These are phyloP conservation scores for Gallinago jamesoni DNA, from an alignment of 2,113 vertebrate genomes.

Conservation along the genomic window DNA sequence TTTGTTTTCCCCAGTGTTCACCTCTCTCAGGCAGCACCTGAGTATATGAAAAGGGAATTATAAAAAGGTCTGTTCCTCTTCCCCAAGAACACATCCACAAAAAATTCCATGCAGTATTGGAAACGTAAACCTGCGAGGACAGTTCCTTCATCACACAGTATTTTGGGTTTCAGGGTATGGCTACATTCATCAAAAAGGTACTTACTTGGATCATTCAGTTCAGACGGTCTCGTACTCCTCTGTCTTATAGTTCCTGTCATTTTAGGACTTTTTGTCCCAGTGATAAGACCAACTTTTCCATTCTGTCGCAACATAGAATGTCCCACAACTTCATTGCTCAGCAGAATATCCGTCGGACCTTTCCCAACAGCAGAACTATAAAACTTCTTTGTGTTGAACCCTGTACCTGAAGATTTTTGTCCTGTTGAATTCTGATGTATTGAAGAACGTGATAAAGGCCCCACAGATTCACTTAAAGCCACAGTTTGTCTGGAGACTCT, in stretches of 20 bases:
- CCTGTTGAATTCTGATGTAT: slow-evolving; percentile 81
- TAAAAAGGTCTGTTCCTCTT: neutral
- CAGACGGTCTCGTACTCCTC: slow-evolving; percentile 71
- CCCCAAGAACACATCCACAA: neutral
- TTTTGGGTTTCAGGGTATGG: neutral
- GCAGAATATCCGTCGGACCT: slow-evolving; percentile 71
- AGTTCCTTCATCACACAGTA: neutral
- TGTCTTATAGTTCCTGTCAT: slow-evolving; percentile 75
- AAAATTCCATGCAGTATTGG: neutral
- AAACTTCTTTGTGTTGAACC: slow-evolving; percentile 81
- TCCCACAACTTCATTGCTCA: slow-evolving; percentile 74
- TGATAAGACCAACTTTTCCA: slow-evolving; percentile 73
- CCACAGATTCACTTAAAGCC: slow-evolving; percentile 67
- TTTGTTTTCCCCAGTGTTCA: neutral
- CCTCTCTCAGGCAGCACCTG: neutral
- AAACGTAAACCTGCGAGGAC: neutral
- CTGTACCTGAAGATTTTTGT: slow-evolving; percentile 77
- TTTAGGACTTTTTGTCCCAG: slow-evolving; percentile 75
- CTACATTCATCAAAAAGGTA: slow-evolving; percentile 13
- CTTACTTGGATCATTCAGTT: slow-evolving; percentile 95
- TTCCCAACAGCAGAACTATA: slow-evolving; percentile 77
- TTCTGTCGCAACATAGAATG: slow-evolving; percentile 78
- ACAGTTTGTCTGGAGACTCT: slow-evolving; percentile 74
- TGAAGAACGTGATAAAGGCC: slow-evolving; percentile 81
- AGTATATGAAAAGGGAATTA: neutral